phyloP scores from a whole-genome alignment of 2,797 vertebrate genomes.

The Hemitrygon akajei region DNA sequence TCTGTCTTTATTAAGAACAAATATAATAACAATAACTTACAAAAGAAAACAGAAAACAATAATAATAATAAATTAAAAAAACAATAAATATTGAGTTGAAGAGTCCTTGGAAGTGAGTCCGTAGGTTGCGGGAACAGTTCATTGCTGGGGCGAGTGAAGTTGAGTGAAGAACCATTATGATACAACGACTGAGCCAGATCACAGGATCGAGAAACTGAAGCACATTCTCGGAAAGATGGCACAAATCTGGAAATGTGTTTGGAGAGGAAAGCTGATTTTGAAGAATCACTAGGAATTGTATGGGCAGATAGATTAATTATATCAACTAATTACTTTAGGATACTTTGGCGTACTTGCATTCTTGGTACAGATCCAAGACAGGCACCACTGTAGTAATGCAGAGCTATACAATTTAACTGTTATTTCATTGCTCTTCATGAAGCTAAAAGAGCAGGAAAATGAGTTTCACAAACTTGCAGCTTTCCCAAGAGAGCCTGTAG shows the following conservation, averaged over 20 bases:
- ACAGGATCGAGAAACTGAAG: background rate
- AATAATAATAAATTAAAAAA: too few species aligned
- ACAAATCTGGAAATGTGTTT: background rate
- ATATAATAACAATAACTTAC: too few species aligned
- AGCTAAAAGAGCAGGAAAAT: background rate
- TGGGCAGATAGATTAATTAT: background rate
- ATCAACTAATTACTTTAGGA: background rate
- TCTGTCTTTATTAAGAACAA: too few species aligned
- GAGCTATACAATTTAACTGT: background rate
- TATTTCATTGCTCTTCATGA: background rate
- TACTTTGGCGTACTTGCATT: background rate
- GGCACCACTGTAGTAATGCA: background rate
- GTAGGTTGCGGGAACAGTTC: too few species aligned
- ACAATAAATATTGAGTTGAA: too few species aligned
- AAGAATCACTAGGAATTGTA: too few species aligned
- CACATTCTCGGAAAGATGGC: background rate
- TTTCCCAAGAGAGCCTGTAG: background rate
- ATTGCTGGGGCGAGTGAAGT: too few species aligned
- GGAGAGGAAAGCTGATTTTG: background rate
- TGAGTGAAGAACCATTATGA: background rate
- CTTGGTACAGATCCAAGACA: background rate
- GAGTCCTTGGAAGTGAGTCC: too few species aligned
- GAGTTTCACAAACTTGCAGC: background rate
- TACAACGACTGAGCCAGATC: background rate
- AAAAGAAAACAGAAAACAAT: too few species aligned